Conservation (phyloP, 2,888 invertebrate genomes). For the Zeuzera pyrina region DNA sequence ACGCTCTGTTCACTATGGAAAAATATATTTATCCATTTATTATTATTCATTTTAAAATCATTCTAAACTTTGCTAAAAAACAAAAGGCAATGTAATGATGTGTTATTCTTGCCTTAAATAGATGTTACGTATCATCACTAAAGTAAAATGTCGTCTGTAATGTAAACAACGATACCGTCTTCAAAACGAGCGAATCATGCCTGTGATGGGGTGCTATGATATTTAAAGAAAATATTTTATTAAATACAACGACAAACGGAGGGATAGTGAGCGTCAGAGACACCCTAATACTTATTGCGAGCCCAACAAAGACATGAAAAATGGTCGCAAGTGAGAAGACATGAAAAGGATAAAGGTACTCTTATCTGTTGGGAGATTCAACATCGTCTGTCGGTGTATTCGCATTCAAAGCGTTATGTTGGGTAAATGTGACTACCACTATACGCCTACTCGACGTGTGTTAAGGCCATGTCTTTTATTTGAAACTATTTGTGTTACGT, state of each 20-base stretch:
- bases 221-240: not conserved
- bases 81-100: too few relatives aligned
- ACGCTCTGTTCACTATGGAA: too few relatives aligned
- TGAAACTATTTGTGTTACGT: too few relatives aligned
- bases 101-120: too few relatives aligned
- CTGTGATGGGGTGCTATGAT: not conserved
- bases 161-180: too few relatives aligned
- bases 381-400: slow-evolving; percentile 35
- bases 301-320: slow-evolving; percentile 65
- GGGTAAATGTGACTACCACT: slow-evolving; percentile 8
- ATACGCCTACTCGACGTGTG: slow-evolving; percentile 1
- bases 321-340: slow-evolving; percentile 51
- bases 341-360: slow-evolving; percentile 59
- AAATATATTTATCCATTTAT: too few relatives aligned
- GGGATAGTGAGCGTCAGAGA: slow-evolving; percentile 17
- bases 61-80: too few relatives aligned
- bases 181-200: too few relatives aligned
- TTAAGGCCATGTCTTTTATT: not conserved
- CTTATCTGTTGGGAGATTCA: slow-evolving; percentile 54
- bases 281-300: slow-evolving; percentile 53
- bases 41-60: too few relatives aligned
- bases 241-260: slow-evolving; percentile 4
- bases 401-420: slow-evolving; percentile 31
- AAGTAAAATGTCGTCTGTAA: too few relatives aligned
- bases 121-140: too few relatives aligned